Percentiles rank a stretch among this genome's conserved stretches.
These are phyloP conservation scores for Cliona cf. orientalis DNA, from an alignment of 37 sponge, comb jelly and placozoan genomes.

Conservation along the genomic window DNA sequence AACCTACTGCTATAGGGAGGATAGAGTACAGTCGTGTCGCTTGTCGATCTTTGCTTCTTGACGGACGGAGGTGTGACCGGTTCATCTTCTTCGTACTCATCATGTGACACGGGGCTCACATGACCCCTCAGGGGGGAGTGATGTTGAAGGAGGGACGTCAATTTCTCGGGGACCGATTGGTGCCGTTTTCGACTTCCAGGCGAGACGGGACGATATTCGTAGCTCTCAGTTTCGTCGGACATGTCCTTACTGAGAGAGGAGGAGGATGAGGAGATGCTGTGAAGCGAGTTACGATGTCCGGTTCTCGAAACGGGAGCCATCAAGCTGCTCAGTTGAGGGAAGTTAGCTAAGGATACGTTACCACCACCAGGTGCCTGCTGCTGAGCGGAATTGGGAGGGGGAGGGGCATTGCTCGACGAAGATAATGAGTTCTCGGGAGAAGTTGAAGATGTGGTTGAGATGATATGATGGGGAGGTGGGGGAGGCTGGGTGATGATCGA, in stretches of 20 bases:
- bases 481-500: neutral
- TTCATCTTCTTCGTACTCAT: slow-evolving; percentile 1
- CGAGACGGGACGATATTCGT: slow-evolving; percentile 1
- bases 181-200: slow-evolving; percentile 21
- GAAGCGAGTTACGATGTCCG: no score
- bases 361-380: no score
- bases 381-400: neutral
- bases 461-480: neutral
- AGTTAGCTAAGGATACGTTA: no score
- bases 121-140: neutral
- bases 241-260: neutral
- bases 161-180: slow-evolving; percentile 27
- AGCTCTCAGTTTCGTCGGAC: neutral
- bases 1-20: slow-evolving; percentile 8
- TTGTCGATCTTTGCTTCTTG: slow-evolving; percentile 28
- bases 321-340: no score
- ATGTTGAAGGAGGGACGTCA: slow-evolving; percentile 11
- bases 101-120: slow-evolving; percentile 16
- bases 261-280: neutral
- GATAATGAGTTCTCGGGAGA: neutral
- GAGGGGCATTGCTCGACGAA: slow-evolving; percentile 2
- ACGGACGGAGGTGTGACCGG: slow-evolving; percentile 14
- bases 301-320: no score
- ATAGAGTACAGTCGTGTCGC: slow-evolving; percentile 21
- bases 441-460: neutral